These are phyloP conservation scores for Neolamprologus cancellatus DNA, from an alignment of 2,113 vertebrate genomes.

Conservation along the genomic window DNA sequence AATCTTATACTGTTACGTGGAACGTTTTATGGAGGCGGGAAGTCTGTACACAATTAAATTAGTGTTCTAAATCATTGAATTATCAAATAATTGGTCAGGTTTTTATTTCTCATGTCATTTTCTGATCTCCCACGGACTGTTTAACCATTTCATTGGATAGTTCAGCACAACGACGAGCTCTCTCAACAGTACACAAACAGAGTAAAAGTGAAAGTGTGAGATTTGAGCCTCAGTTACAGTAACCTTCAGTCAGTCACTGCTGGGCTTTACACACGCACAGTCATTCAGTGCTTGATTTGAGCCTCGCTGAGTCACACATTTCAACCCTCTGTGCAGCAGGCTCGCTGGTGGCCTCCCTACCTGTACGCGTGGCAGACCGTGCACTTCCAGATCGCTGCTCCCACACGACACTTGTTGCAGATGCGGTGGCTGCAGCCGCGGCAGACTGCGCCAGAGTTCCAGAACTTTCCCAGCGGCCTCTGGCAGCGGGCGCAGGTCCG, in stretches of 20 bases:
- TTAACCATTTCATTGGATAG: neutral
- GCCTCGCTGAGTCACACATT: neutral
- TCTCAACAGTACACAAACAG: neutral
- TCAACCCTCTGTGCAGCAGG: neutral
- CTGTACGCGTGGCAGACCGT: constrained; percentile 83
- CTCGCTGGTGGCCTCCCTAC: neutral
- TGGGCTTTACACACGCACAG: neutral
- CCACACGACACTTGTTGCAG: constrained; percentile 76
- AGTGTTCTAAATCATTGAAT: neutral
- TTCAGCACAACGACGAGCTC: neutral
- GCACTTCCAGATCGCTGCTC: constrained; percentile 77
- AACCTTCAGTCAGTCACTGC: neutral
- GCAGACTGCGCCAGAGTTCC: constrained; percentile 82
- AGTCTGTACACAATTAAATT: neutral
- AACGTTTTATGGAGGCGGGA: neutral
- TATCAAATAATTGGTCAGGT: neutral
- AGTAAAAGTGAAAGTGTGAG: neutral
- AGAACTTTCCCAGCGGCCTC: constrained; percentile 71
- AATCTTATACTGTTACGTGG: neutral
- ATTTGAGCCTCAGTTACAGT: neutral
- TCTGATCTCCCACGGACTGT: neutral
- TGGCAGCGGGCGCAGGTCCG: constrained; percentile 83
- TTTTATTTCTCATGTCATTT: neutral
- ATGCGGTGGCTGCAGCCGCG: constrained; percentile 86
- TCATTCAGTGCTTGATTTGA: neutral